These are phyloP conservation scores for Leptopilina myrica DNA, from an alignment of 2,888 invertebrate genomes.

Conservation along the genomic window DNA sequence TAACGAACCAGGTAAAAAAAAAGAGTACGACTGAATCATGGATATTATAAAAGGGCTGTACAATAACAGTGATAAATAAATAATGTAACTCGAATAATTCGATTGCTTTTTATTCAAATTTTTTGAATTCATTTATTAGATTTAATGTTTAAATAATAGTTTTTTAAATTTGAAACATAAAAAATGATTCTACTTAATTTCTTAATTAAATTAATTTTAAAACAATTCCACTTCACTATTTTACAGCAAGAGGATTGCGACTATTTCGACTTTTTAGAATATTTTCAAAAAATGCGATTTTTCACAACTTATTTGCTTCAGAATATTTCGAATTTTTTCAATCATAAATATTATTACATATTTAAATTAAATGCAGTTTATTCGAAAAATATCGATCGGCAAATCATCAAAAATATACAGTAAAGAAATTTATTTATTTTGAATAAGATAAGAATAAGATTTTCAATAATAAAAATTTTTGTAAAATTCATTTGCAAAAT, in stretches of 20 bases:
- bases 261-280: no score
- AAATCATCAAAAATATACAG: no score
- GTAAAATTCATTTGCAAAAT: no score
- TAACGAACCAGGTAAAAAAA: conserved; percentile 62
- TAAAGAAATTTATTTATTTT: no score
- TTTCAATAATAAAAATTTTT: no score
- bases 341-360: no score
- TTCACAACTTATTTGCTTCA: no score
- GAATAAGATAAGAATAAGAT: no score
- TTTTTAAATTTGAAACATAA: background rate
- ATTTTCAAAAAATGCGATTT: no score
- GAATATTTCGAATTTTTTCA: no score
- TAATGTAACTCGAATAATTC: conserved; percentile 67
- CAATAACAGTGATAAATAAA: conserved; percentile 73
- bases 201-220: background rate
- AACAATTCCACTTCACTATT: conserved; percentile 59
- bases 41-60: conserved; percentile 73
- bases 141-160: background rate
- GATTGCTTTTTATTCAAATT: background rate
- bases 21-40: conserved; percentile 67
- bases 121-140: background rate
- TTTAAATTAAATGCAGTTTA: no score
- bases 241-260: conserved; percentile 64
- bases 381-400: no score
- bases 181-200: background rate